These are phyloP conservation scores for Capreolus pygargus DNA, from an alignment of 2,113 vertebrate species.

Conservation along the genomic window DNA sequence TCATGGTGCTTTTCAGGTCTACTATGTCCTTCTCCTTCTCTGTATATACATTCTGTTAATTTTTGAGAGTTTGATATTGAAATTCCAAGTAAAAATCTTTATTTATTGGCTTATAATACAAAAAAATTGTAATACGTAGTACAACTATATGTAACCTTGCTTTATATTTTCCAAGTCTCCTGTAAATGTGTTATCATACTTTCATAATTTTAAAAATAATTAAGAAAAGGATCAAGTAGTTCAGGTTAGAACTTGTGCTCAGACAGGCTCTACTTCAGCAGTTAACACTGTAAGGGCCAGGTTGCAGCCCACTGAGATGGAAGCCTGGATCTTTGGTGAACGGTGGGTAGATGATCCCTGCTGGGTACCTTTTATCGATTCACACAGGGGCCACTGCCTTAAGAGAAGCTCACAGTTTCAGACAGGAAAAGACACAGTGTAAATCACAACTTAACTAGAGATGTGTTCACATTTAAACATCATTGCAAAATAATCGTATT, in stretches of 20 bases:
- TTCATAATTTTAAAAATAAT: background rate
- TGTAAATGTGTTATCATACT: background rate
- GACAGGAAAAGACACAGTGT: background rate
- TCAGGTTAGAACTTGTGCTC: background rate
- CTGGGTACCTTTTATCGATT: background rate
- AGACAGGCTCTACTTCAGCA: accelerated
- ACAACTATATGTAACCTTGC: background rate
- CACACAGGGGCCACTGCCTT: background rate
- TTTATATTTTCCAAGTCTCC: background rate
- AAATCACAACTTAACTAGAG: background rate
- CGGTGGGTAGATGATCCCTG: background rate
- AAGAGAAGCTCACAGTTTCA: background rate
- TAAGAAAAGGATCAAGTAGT: background rate
- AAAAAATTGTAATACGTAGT: background rate
- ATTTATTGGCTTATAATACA: background rate
- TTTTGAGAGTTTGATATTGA: background rate
- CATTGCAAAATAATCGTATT: background rate
- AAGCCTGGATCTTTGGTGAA: background rate
- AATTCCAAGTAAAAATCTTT: background rate
- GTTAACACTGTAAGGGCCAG: background rate
- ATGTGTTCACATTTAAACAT: background rate
- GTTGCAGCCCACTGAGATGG: background rate
- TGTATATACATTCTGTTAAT: background rate
- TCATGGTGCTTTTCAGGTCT: background rate
- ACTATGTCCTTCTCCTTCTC: background rate